phyloP scores from a whole-genome alignment of 1,140 invertebrate genomes.

The Diorhabda carinulata region DNA sequence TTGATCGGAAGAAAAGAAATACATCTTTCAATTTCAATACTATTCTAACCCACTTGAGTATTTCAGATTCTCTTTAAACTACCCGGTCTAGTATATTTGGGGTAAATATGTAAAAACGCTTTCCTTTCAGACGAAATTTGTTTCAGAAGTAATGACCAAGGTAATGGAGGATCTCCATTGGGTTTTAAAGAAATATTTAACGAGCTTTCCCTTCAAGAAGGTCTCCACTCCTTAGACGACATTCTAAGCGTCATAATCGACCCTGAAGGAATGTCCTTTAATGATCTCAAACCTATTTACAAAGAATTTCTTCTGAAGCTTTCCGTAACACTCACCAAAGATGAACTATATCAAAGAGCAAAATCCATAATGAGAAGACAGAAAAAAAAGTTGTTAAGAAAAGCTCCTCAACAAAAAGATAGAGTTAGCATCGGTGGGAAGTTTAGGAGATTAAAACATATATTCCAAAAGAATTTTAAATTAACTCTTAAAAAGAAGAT shows the following conservation, averaged over 20 bases:
- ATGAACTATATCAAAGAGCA: conserved; percentile 83
- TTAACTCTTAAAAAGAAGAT: conserved; percentile 27
- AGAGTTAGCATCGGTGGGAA: conserved; percentile 46
- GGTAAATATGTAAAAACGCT: not conserved
- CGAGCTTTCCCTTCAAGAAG: conserved; percentile 79
- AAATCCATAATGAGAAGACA: conserved; percentile 84
- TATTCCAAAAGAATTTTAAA: conserved; percentile 39
- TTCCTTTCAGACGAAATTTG: conserved; percentile 2
- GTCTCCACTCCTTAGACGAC: conserved; percentile 80
- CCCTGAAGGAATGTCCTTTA: conserved; percentile 87
- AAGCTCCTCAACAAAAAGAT: conserved; percentile 50
- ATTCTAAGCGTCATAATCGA: conserved; percentile 84
- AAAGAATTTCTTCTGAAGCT: conserved; percentile 84
- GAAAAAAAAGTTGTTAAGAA: conserved; percentile 60
- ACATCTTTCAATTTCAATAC: too few species aligned
- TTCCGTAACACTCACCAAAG: conserved; percentile 81
- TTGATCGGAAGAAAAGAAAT: too few species aligned
- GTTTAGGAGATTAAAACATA: conserved; percentile 42
- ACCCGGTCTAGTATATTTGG: too few species aligned
- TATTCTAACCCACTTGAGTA: not conserved
- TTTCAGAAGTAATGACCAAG: conserved; percentile 58
- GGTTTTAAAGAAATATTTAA: conserved; percentile 80
- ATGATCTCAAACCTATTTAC: conserved; percentile 84
- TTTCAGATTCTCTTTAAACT: not conserved
- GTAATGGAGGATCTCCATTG: conserved; percentile 66